Evolutionary conservation across 2,888 invertebrate species (phyloP), one percentile per base, ranked within the genome.

Genomic region (Chrysolina americana): DNA sequence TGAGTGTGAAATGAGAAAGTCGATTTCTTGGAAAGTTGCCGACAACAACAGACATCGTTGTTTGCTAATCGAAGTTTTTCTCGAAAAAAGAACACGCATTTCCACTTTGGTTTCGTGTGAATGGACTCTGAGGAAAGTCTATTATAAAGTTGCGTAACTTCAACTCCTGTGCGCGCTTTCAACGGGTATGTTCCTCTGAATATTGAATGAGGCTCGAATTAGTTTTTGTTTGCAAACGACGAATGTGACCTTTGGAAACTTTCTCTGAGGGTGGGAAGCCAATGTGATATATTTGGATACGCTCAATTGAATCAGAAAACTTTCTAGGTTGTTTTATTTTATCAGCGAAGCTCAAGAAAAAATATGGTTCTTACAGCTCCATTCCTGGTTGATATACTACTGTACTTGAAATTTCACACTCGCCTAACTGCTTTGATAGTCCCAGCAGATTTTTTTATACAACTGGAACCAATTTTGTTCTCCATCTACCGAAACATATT

Each of bases 1-100:
- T 53, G 70, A 68, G 71, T 74, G 74, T 74, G 74, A 74, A 74
- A 74, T 74, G 70, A 74, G 74, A 74, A 74, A 74, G 74, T 74
- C 68, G 64, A 48, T 23, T 65, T 41, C 41, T 47, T 50, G 59
- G 47, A 59, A 75, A 72, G 65, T 75, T 72, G 71, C 68, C 71
- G 65, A 75, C 68, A 71, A 75, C 75, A 75, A 65, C 48, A 41
- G 68, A 56, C 70, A 68, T 65, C 65, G 69, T 65, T 75, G 71
- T 65, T 75, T 69, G 59, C 72, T 72, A 72, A 72, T 75, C 69
- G 71, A 75, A 75, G 36, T 74, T 74, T 68, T 70, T 68, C 65
- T 59, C 8, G n/a, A 19, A 13, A 70, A 47, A 41, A 41, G 47
- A 68, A 75, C 65, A 56, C 44, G 71, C 56, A 71, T 71, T 75